These are phyloP conservation scores for Mylabris sibirica DNA, from an alignment of 2,888 invertebrate species.

Conservation along the genomic window DNA sequence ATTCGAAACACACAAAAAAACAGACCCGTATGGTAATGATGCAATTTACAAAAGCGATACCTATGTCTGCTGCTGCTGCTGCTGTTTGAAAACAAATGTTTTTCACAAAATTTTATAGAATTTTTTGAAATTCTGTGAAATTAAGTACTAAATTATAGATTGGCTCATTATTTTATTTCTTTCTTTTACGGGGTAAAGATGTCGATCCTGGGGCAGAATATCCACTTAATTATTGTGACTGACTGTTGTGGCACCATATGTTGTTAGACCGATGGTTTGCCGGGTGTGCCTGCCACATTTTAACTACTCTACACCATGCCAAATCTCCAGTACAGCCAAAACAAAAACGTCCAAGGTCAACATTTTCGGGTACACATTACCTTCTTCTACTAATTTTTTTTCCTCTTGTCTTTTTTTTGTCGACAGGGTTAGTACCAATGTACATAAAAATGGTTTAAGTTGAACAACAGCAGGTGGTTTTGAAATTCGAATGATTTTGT, in stretches of 20 bases:
- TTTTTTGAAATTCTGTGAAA: not conserved
- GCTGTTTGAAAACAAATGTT: conserved; percentile 27
- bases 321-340: conserved; percentile 26
- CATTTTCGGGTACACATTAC: conserved; percentile 26
- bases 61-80: conserved; percentile 39
- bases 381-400: conserved; percentile 29
- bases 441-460: conserved; percentile 19
- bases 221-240: conserved; percentile 11
- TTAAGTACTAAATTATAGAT: not conserved
- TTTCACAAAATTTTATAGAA: no score
- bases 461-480: conserved; percentile 31
- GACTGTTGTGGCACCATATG: conserved; percentile 15
- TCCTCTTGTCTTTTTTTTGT: not conserved
- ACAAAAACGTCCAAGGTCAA: conserved; percentile 30
- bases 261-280: conserved; percentile 9
- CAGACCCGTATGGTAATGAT: conserved; percentile 27
- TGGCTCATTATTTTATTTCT: not conserved
- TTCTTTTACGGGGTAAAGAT: not conserved
- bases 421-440: conserved; percentile 21
- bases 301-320: conserved; percentile 16
- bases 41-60: conserved; percentile 43
- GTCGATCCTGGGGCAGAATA: not conserved
- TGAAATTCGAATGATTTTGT: conserved; percentile 21
- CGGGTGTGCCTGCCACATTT: conserved; percentile 10
- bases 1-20: not conserved